phyloP scores from a whole-genome alignment of 2,888 invertebrate genomes.

The Amiota communis region DNA sequence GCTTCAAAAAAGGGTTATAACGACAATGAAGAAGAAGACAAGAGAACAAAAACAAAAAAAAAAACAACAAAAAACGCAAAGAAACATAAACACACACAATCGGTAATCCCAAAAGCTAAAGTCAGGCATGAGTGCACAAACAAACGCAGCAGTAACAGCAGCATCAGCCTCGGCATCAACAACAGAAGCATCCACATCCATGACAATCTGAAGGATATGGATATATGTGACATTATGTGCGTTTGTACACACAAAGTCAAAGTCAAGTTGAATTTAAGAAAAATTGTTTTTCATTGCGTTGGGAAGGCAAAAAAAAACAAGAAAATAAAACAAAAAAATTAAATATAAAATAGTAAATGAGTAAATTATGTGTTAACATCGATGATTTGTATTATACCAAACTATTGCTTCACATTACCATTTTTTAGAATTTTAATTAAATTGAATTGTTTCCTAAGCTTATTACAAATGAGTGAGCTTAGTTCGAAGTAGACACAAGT shows the following conservation, averaged over 20 bases:
- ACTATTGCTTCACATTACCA: no score
- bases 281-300: slow-evolving; percentile 21
- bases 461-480: no score
- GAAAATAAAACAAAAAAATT: no score
- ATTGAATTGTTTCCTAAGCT: no score
- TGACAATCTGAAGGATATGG: not conserved
- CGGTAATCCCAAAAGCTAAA: slow-evolving; percentile 15
- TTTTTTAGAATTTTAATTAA: no score
- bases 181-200: not conserved
- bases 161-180: not conserved
- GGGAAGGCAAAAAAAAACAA: not conserved
- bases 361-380: no score
- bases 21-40: not conserved
- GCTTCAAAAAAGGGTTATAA: not conserved
- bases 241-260: slow-evolving; percentile 44
- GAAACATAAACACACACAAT: not conserved
- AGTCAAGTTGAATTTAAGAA: slow-evolving; percentile 57
- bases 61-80: slow-evolving; percentile 2
- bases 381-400: no score
- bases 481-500: no score
- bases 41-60: not conserved
- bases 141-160: not conserved
- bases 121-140: slow-evolving; percentile 17
- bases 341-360: slow-evolving; percentile 3
- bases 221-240: not conserved